Evolutionary conservation across 1,140 invertebrate genomes (phyloP).

Genomic region (Lepidotrigona ventralis): DNA sequence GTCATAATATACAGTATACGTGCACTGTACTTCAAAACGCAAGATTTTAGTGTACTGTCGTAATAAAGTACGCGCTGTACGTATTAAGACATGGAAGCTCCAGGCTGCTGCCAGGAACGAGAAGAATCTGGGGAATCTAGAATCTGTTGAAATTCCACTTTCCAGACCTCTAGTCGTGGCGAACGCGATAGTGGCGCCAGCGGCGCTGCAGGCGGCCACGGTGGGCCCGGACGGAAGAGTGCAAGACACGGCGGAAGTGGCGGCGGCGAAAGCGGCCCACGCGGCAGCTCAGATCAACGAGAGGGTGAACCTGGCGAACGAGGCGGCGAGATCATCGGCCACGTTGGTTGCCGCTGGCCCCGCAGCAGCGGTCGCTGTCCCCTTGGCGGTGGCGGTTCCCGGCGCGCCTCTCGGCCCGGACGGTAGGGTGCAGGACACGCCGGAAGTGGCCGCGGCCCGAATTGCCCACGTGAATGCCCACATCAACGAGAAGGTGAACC

Average conservation of each 20-base stretch:
- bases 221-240: constrained; percentile 66
- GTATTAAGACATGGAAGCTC: too few relatives aligned
- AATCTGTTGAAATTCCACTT: neutral
- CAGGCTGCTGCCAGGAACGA: too few relatives aligned
- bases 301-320: constrained; percentile 71
- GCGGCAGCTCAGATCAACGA: constrained; percentile 81
- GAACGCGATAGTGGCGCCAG: constrained; percentile 15
- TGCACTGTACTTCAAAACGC: too few relatives aligned
- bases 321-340: constrained; percentile 69
- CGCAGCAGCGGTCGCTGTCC: neutral
- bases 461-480: constrained; percentile 81
- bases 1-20: too few relatives aligned
- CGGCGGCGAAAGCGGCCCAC: constrained; percentile 82
- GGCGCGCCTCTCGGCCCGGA: constrained; percentile 61
- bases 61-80: too few relatives aligned
- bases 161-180: constrained; percentile 46
- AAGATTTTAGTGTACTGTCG: too few relatives aligned
- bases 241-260: constrained; percentile 69
- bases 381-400: constrained; percentile 27
- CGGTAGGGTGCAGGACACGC: constrained; percentile 64
- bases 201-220: neutral
- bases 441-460: constrained; percentile 79
- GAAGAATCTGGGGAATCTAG: too few relatives aligned
- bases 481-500: constrained; percentile 77
- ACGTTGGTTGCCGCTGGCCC: constrained; percentile 35